Evolutionary conservation across 2,113 vertebrate species (phyloP).

Genomic region (Grus americana): DNA sequence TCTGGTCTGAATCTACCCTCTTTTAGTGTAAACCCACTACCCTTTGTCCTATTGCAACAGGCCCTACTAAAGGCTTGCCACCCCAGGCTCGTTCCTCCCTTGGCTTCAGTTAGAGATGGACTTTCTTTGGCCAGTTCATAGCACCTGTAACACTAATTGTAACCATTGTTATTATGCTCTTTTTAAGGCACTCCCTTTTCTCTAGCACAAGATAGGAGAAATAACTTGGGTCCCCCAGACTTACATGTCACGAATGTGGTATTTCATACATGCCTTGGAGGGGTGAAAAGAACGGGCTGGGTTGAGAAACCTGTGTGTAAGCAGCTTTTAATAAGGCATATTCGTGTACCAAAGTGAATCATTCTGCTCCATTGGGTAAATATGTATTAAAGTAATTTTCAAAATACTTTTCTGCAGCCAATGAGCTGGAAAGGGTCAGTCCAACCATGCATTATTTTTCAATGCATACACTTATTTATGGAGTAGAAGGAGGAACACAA

Average conservation of each 20-base stretch:
- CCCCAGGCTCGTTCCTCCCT: not conserved
- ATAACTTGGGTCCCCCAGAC: conserved; percentile 37
- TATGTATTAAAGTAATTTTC: conserved; percentile 73
- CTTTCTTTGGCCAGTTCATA: not conserved
- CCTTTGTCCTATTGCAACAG: not conserved
- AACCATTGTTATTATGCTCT: not conserved
- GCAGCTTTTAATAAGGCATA: conserved; percentile 62
- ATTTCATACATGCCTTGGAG: conserved; percentile 38
- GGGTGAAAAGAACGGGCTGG: not conserved
- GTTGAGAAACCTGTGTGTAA: conserved; percentile 51
- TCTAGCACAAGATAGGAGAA: not conserved
- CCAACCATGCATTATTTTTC: conserved; percentile 60
- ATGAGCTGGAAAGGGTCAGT: conserved; percentile 68
- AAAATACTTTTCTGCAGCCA: conserved; percentile 64
- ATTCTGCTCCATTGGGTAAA: conserved; percentile 73
- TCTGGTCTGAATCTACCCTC: not conserved
- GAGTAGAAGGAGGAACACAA: conserved; percentile 15
- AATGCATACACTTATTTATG: conserved; percentile 64
- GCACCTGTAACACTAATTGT: not conserved
- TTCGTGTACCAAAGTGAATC: conserved; percentile 44
- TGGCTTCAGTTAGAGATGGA: not conserved
- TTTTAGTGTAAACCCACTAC: not conserved
- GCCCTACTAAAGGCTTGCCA: not conserved
- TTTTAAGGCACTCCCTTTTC: not conserved
- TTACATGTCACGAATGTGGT: conserved; percentile 20